A percentile compares a stretch with the other conserved stretches of the same genome.
Conservation (phyloP, 2,888 invertebrate species). For the Chymomyza fuscimana region DNA sequence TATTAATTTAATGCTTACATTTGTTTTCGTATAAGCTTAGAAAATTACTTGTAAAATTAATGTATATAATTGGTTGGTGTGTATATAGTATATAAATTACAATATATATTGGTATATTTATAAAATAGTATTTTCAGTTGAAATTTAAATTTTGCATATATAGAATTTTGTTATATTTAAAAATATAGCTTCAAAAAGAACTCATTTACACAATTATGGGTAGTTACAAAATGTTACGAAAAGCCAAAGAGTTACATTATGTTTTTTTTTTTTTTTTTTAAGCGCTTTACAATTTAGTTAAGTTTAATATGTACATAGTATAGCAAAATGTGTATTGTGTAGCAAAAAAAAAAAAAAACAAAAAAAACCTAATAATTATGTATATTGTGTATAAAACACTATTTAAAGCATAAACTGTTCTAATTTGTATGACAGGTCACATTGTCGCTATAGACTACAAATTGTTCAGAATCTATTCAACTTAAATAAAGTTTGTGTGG, state of each 20-base stretch:
- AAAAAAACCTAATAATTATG: background rate
- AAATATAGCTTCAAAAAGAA: slow-evolving; percentile 16
- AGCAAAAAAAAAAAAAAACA: background rate
- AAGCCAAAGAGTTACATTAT: slow-evolving; percentile 25
- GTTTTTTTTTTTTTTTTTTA: background rate
- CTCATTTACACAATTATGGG: background rate
- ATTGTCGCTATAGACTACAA: slow-evolving; percentile 31
- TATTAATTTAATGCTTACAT: slow-evolving; percentile 33
- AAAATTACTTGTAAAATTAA: slow-evolving; percentile 37
- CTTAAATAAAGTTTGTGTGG: slow-evolving; percentile 29
- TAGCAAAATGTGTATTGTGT: background rate
- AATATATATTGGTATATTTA: background rate
- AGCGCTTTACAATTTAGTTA: slow-evolving; percentile 16
- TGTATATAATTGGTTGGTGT: slow-evolving; percentile 29
- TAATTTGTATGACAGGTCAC: slow-evolving; percentile 42
- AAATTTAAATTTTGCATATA: background rate
- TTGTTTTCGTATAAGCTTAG: slow-evolving; percentile 8
- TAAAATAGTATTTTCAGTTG: background rate
- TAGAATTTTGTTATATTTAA: slow-evolving; percentile 21
- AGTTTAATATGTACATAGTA: background rate
- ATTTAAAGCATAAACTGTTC: slow-evolving; percentile 13
- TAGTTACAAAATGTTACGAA: slow-evolving; percentile 41
- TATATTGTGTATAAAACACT: background rate
- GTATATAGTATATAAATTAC: background rate
- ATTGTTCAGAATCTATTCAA: slow-evolving; percentile 20